Percentiles rank a stretch among this genome's conserved stretches.
These are phyloP conservation scores for Salticus scenicus DNA, from an alignment of 2,888 invertebrate species.

Conservation along the genomic window DNA sequence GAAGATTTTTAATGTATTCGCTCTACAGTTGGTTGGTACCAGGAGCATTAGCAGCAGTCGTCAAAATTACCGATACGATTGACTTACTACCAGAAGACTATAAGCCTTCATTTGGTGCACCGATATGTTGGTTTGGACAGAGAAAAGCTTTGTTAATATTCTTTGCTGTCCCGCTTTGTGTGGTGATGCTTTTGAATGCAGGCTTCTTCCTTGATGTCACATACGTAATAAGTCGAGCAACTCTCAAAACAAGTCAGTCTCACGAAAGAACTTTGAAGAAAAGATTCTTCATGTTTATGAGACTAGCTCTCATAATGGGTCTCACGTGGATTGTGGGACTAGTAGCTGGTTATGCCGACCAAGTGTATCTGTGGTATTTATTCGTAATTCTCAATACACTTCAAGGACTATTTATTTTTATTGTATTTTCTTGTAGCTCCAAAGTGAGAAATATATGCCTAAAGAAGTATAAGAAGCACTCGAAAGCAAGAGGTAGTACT, in stretches of 20 bases:
- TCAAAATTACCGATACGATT: conserved; percentile 74
- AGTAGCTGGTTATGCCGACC: conserved; percentile 76
- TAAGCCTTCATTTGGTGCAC: conserved; percentile 77
- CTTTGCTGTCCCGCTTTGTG: conserved; percentile 78
- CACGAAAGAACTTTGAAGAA: conserved; percentile 37
- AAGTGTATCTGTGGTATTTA: conserved; percentile 77
- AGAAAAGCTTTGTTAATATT: conserved; percentile 78
- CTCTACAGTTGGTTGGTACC: conserved; percentile 77
- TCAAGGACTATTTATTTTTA: conserved; percentile 78
- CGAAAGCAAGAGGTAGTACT: conserved; percentile 29
- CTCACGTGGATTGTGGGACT: conserved; percentile 78
- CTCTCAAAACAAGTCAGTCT: conserved; percentile 57
- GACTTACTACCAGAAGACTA: conserved; percentile 72
- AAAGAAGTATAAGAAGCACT: conserved; percentile 19
- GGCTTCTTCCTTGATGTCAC: conserved; percentile 76
- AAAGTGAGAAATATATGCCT: conserved; percentile 74
- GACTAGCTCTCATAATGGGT: conserved; percentile 78
- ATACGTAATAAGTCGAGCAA: conserved; percentile 75
- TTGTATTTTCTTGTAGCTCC: conserved; percentile 78
- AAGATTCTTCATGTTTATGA: conserved; percentile 75
- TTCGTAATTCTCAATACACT: conserved; percentile 78
- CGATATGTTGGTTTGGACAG: conserved; percentile 78
- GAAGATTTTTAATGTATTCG: conserved; percentile 77
- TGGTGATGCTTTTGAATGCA: conserved; percentile 77
- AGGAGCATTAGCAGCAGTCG: conserved; percentile 75